Evolutionary conservation across 2,113 vertebrate species (phyloP).

Genomic region (Ageneiosus marmoratus): DNA sequence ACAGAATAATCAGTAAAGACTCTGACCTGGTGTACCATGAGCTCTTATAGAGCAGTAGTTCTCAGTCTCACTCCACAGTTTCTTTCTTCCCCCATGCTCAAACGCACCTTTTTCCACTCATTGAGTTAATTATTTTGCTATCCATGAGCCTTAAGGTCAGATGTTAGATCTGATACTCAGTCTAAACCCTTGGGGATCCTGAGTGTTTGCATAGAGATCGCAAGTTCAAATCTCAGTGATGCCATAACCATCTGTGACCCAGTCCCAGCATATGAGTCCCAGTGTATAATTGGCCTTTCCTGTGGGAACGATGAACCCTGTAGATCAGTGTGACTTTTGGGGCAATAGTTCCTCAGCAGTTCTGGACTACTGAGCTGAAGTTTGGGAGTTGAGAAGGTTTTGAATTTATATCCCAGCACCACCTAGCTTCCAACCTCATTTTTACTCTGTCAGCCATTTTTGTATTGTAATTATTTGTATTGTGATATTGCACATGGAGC

Average conservation of each 20-base stretch:
- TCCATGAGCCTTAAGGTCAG: conserved; percentile 1
- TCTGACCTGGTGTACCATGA: background rate
- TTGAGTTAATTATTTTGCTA: background rate
- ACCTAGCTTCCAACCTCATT: background rate
- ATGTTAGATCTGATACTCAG: conserved; percentile 2
- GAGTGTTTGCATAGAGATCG: background rate
- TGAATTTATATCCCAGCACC: background rate
- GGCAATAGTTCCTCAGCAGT: background rate
- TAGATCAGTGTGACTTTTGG: background rate
- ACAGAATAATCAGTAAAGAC: background rate
- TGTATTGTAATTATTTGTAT: too few species aligned
- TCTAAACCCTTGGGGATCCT: background rate
- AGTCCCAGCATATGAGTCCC: too few species aligned
- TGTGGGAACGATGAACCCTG: background rate
- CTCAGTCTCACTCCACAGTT: background rate
- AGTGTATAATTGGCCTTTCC: conserved; percentile 1
- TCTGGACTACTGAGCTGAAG: background rate
- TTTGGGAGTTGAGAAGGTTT: background rate
- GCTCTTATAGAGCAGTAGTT: background rate
- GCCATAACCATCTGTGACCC: background rate
- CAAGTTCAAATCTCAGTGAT: background rate
- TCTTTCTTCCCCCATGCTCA: background rate
- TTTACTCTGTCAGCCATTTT: too few species aligned
- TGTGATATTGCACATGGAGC: too few species aligned
- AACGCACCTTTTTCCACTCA: background rate